These are phyloP conservation scores for Brachyistius frenatus DNA, from an alignment of 2,113 vertebrate species.

Conservation along the genomic window DNA sequence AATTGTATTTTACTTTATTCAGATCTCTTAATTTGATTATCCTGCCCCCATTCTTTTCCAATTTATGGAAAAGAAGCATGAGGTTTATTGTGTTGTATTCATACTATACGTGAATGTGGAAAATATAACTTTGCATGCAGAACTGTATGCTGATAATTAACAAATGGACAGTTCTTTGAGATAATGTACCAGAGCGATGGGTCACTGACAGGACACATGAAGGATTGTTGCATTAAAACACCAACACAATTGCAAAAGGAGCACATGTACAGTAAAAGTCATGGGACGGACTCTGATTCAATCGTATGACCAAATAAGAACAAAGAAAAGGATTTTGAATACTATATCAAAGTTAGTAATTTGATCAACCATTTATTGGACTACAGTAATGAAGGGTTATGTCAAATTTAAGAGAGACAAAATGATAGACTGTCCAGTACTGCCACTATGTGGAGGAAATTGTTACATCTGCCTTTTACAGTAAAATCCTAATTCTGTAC, in stretches of 20 bases:
- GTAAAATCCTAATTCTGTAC: no score
- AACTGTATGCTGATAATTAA: neutral
- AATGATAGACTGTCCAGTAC: conserved; percentile 4
- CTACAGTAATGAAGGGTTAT: neutral
- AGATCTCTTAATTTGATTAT: neutral
- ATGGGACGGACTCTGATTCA: neutral
- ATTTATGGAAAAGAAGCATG: no score
- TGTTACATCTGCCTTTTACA: no score
- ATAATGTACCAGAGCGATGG: neutral
- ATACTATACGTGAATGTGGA: neutral
- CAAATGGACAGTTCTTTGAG: neutral
- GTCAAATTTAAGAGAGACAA: neutral
- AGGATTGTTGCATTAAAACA: neutral
- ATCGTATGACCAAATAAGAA: neutral
- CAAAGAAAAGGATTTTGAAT: neutral
- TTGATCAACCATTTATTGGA: neutral
- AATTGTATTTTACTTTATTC: no score
- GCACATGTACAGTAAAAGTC: neutral
- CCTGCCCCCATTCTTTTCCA: neutral
- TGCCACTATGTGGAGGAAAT: conserved; percentile 61
- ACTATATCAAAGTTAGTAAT: neutral
- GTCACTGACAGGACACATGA: neutral
- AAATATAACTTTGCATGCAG: neutral
- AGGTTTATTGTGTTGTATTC: neutral
- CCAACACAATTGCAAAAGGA: neutral